Conservation (phyloP, 1,140 invertebrate species). For the Telenomus remus region DNA sequence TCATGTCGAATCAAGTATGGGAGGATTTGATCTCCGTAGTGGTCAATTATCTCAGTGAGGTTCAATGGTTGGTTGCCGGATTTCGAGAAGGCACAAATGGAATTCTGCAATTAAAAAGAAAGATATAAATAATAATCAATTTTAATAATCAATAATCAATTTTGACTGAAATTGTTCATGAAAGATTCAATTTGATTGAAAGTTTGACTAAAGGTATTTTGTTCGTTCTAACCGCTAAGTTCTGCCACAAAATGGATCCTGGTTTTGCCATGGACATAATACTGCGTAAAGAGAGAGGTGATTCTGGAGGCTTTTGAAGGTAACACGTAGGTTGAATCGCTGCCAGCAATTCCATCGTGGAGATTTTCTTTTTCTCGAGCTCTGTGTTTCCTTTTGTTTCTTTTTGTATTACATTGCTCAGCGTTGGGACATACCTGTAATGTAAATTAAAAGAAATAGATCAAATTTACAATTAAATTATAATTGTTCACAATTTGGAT, state of each 20-base stretch:
- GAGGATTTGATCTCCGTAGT: constrained; percentile 72
- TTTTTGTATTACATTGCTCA: constrained; percentile 65
- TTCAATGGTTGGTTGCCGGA: constrained; percentile 64
- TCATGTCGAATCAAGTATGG: constrained; percentile 62
- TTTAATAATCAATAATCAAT: too few relatives aligned
- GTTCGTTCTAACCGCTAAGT: constrained; percentile 70
- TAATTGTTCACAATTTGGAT: too few relatives aligned
- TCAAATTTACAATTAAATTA: not conserved
- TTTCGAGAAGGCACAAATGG: constrained; percentile 68
- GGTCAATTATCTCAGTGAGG: constrained; percentile 62
- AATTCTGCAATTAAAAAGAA: constrained; percentile 68
- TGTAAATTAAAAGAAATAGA: constrained; percentile 7
- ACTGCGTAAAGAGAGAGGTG: constrained; percentile 63
- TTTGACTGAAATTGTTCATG: too few relatives aligned
- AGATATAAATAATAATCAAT: constrained; percentile 18
- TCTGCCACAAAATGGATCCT: constrained; percentile 69
- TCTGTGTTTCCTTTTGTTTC: constrained; percentile 61
- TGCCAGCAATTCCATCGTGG: constrained; percentile 68
- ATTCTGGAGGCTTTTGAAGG: constrained; percentile 62
- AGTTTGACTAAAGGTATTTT: too few relatives aligned
- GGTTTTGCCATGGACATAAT: constrained; percentile 61
- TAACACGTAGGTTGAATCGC: constrained; percentile 69
- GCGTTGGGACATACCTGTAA: constrained; percentile 67
- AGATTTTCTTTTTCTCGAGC: constrained; percentile 62
- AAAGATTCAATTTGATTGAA: too few relatives aligned